A percentile compares a stretch with the other conserved stretches of the same genome.
These are phyloP conservation scores for Campoplex nolae DNA, from an alignment of 2,888 invertebrate species.

Conservation along the genomic window DNA sequence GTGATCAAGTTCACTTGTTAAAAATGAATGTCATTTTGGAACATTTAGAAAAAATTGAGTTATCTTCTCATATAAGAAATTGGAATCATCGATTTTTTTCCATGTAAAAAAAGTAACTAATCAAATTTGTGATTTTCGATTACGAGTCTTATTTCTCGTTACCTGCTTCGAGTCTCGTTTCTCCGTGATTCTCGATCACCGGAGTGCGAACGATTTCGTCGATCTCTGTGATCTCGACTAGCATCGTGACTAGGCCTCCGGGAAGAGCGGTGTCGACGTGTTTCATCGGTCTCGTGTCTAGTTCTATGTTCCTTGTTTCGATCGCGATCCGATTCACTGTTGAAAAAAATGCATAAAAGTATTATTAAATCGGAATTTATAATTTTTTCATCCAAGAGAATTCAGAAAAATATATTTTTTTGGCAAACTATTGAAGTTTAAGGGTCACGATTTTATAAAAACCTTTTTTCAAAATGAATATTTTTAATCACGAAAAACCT, in stretches of 20 bases:
- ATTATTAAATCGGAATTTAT: background rate
- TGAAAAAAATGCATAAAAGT: background rate
- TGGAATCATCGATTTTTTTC: background rate
- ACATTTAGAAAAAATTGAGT: background rate
- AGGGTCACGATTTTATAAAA: background rate
- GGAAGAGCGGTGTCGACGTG: conserved; percentile 33
- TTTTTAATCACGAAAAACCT: too few relatives aligned
- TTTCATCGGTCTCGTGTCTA: conserved; percentile 17
- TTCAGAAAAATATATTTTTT: too few relatives aligned
- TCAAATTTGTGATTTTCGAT: background rate
- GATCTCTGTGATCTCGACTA: conserved; percentile 47
- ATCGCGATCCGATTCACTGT: conserved; percentile 21
- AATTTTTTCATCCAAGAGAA: background rate
- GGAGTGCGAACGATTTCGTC: conserved; percentile 56
- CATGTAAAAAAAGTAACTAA: too few relatives aligned
- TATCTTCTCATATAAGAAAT: background rate
- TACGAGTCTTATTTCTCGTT: background rate
- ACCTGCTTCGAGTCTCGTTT: conserved; percentile 55
- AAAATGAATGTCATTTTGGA: background rate
- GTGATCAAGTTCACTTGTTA: too few relatives aligned
- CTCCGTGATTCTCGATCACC: conserved; percentile 53
- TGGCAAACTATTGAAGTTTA: too few relatives aligned
- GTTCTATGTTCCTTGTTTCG: conserved; percentile 39
- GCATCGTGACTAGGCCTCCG: conserved; percentile 42
- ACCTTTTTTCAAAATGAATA: too few relatives aligned